Evolutionary conservation across 2,113 vertebrate genomes (phyloP).

Genomic region (Ascaphus truei): DNA sequence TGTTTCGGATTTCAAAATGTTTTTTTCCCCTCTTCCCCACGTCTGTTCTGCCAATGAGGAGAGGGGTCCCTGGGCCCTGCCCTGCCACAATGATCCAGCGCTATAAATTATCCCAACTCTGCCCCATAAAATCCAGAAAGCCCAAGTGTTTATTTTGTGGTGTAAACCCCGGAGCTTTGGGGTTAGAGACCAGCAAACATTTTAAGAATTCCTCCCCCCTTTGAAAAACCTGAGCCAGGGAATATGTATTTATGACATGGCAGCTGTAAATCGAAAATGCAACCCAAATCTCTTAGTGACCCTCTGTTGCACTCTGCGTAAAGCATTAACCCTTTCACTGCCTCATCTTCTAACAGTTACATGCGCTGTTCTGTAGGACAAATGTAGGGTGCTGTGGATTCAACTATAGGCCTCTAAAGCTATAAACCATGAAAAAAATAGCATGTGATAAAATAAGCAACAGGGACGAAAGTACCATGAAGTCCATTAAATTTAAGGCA

Average conservation of each 20-base stretch:
- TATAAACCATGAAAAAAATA: too few relatives aligned
- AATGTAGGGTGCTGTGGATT: too few relatives aligned
- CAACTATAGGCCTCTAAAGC: too few relatives aligned
- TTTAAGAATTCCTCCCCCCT: constrained; percentile 33
- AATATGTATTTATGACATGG: constrained; percentile 42
- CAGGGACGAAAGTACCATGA: too few relatives aligned
- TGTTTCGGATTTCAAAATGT: constrained; percentile 31
- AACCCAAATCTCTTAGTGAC: constrained; percentile 12
- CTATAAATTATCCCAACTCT: constrained; percentile 38
- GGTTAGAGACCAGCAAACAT: constrained; percentile 34
- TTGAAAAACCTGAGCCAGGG: constrained; percentile 20
- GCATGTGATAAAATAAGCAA: too few relatives aligned
- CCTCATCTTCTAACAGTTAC: neutral
- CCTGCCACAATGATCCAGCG: constrained; percentile 8
- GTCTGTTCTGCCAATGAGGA: neutral
- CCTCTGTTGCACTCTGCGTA: neutral
- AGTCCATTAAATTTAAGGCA: too few relatives aligned
- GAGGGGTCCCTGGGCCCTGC: constrained; percentile 16
- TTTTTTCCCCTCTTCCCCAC: neutral
- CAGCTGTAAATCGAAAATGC: constrained; percentile 41
- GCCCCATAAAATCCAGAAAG: constrained; percentile 41
- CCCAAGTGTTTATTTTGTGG: constrained; percentile 44
- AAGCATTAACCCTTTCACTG: constrained; percentile 11
- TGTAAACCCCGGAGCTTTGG: constrained; percentile 38
- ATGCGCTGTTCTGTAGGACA: neutral